These are phyloP conservation scores for Anarrhichthys ocellatus DNA, from an alignment of 2,113 vertebrate species.

Conservation along the genomic window DNA sequence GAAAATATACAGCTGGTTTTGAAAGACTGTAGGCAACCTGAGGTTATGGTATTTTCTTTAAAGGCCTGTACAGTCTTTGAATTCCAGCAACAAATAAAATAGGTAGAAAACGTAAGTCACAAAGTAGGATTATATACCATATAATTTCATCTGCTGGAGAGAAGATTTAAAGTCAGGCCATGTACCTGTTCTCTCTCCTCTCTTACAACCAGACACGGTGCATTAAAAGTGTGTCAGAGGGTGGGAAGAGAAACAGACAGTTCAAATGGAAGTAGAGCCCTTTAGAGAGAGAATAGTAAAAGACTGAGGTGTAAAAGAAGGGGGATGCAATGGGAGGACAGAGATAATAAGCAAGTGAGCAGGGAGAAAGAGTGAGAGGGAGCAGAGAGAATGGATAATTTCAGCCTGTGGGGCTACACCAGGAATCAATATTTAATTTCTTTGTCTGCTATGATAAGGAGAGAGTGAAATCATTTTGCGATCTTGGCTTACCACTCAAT, in stretches of 20 bases:
- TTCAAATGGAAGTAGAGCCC: conserved; percentile 32
- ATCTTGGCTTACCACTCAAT: conserved; percentile 64
- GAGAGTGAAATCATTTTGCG: conserved; percentile 76
- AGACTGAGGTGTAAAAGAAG: conserved; percentile 34
- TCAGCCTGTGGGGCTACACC: conserved; percentile 53
- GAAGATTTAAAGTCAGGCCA: conserved; percentile 41
- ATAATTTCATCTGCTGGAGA: conserved; percentile 37
- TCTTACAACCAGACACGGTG: conserved; percentile 36
- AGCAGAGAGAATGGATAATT: conserved; percentile 70
- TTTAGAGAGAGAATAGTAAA: conserved; percentile 47
- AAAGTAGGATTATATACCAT: conserved; percentile 25
- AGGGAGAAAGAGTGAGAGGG: conserved; percentile 28
- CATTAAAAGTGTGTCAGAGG: conserved; percentile 18
- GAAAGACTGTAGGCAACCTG: conserved; percentile 11
- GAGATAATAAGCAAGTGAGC: conserved; percentile 49
- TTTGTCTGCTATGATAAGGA: conserved; percentile 80
- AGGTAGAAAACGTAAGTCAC: background rate
- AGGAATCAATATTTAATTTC: conserved; percentile 85
- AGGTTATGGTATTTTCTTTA: conserved; percentile 37
- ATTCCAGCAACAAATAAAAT: conserved; percentile 16
- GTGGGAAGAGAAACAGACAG: conserved; percentile 26
- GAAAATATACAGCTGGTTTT: conserved; percentile 24
- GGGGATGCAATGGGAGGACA: conserved; percentile 31
- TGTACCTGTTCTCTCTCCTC: conserved; percentile 22
- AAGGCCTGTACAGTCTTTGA: conserved; percentile 15